Conservation (phyloP, 2,797 vertebrate species). For the Triplophysa bombifrons region DNA sequence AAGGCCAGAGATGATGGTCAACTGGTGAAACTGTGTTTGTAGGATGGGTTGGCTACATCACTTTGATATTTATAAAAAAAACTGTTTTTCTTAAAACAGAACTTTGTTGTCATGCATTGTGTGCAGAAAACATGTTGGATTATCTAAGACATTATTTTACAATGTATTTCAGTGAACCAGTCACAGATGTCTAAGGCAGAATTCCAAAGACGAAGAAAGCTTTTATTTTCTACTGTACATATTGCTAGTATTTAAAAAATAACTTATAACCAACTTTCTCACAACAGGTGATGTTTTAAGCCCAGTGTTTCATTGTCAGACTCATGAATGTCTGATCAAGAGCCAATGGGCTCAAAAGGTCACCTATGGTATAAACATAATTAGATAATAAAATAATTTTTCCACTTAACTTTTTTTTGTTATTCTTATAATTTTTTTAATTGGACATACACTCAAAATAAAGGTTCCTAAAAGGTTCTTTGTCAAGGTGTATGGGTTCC, state of each 20-base stretch:
- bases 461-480: too few species aligned
- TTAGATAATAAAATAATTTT: too few species aligned
- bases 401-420: too few species aligned
- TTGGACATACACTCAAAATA: too few species aligned
- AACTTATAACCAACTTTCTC: too few species aligned
- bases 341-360: too few species aligned
- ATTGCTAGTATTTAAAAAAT: neutral
- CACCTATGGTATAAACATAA: too few species aligned
- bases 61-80: neutral
- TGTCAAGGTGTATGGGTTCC: too few species aligned
- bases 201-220: neutral
- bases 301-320: too few species aligned
- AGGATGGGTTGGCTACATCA: neutral
- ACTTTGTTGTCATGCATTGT: neutral
- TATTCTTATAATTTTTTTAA: too few species aligned
- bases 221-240: neutral
- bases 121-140: neutral
- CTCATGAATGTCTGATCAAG: too few species aligned
- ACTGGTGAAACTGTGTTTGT: conserved; percentile 19
- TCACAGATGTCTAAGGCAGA: neutral
- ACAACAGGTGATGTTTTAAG: too few species aligned
- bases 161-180: neutral
- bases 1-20: conserved; percentile 42
- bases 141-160: neutral
- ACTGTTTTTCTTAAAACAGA: neutral